A percentile compares a stretch with the other conserved stretches of the same genome.
Evolutionary conservation across 2,888 invertebrate genomes (phyloP).

Genomic region (Antitype chi): DNA sequence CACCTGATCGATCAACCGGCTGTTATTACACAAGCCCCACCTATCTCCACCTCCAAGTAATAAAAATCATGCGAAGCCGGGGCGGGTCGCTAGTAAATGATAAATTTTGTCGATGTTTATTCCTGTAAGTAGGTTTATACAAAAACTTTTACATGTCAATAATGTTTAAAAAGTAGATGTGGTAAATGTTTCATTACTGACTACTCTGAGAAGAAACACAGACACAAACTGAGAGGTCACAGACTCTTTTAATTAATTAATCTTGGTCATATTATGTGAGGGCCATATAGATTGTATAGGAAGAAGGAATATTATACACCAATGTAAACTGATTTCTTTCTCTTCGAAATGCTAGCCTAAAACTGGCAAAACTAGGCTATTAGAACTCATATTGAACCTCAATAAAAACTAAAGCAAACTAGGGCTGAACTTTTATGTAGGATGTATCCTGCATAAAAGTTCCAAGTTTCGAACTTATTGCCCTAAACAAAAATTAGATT

Average conservation of each 20-base stretch:
- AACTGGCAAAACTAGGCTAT: not conserved
- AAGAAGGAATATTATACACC: not conserved
- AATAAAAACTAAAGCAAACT: slow-evolving; percentile 12
- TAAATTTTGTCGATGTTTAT: not conserved
- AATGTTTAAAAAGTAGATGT: not conserved
- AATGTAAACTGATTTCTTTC: not conserved
- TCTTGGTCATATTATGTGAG: not conserved
- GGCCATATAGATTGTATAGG: not conserved
- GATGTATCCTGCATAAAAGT: not conserved
- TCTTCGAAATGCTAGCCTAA: not conserved
- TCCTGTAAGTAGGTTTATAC: not conserved
- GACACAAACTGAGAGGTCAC: not conserved
- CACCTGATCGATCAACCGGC: no score
- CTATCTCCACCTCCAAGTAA: no score
- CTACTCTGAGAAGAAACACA: not conserved
- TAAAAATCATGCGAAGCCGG: no score
- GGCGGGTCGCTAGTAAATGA: not conserved
- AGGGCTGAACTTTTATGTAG: no score
- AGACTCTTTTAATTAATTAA: not conserved
- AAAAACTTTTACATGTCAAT: not conserved
- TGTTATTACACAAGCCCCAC: no score
- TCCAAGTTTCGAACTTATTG: not conserved
- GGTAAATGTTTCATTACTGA: not conserved
- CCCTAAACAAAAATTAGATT: slow-evolving; percentile 2
- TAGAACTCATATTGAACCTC: not conserved